A percentile compares a stretch with the other conserved stretches of the same genome.
Evolutionary conservation across 2,888 invertebrate genomes (phyloP).

Genomic region (Parasteatoda lunata): DNA sequence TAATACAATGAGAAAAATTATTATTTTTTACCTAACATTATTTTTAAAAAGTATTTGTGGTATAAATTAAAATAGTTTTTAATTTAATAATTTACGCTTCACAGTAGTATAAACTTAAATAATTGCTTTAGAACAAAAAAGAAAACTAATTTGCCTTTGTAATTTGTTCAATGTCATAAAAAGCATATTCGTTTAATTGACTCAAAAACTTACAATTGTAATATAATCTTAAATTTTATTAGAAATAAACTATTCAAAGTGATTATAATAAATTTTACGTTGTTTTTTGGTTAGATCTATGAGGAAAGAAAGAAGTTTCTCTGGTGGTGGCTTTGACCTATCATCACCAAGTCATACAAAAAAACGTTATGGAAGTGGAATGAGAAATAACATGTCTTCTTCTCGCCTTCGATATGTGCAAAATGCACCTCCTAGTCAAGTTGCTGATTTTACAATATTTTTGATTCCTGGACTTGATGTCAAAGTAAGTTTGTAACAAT

Average conservation of each 20-base stretch:
- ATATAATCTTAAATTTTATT: not conserved
- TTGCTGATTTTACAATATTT: slow-evolving; percentile 84
- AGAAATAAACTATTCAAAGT: not conserved
- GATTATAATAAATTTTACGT: not conserved
- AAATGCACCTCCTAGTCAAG: slow-evolving; percentile 68
- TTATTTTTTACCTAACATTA: too few species aligned
- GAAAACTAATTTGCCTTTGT: too few species aligned
- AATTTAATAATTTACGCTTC: too few species aligned
- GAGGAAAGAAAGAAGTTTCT: slow-evolving; percentile 84
- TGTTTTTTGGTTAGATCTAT: slow-evolving; percentile 73
- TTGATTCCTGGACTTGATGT: slow-evolving; percentile 93
- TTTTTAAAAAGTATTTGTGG: too few species aligned
- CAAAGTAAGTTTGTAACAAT: slow-evolving; percentile 77
- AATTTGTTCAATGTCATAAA: too few species aligned
- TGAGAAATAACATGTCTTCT: slow-evolving; percentile 69
- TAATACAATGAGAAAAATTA: too few species aligned
- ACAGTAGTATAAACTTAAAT: too few species aligned
- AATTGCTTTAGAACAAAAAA: too few species aligned
- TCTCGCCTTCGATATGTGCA: slow-evolving; percentile 69
- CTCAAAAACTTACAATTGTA: too few species aligned
- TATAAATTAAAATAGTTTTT: too few species aligned
- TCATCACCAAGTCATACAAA: slow-evolving; percentile 78
- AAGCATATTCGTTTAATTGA: too few species aligned
- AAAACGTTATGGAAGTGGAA: slow-evolving; percentile 72
- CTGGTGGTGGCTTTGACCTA: slow-evolving; percentile 79